Base-by-base conservation (phyloP, 2,113 vertebrate species). In the Trachemys scripta region DNA sequence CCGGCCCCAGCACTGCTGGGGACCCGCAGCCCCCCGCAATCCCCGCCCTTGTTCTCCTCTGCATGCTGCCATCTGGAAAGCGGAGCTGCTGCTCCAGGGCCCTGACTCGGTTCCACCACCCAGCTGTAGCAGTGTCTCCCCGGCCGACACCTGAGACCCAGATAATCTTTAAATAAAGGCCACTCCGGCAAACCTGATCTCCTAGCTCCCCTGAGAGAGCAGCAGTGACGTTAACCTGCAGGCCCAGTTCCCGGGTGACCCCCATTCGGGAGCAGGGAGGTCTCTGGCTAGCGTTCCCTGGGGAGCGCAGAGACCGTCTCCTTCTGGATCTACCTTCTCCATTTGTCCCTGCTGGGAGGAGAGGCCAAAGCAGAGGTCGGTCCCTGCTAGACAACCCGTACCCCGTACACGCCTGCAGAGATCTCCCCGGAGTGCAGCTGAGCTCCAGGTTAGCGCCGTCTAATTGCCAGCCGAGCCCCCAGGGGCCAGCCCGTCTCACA, bases 1-100 rank as follows among this genome's bases (percentile, higher is more conserved):
- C 22, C 56, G 2, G 56, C 19, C 51, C 53, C 53, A 54, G 53
- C 53, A 22, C 53, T 14, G 53, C 6, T 54, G 7, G 53, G 19
- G 53, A 54, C 53, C 53, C 53, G 9, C 69, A 80, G 87, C 35
- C 12, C 17, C 19, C 47, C 38, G 17, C 22, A 24, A 51, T n/a
- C 3, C n/a, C 2, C 27, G 1, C 62, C 62, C 4, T 6, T 8
- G n/a, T 19, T 1, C 47, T 85, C 22, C 54, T 38, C 2, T 1
- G 29, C 31, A 2, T 20, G 38, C 54, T 62, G n/a, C 3, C 3
- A 3, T 24, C 0, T 1, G 27, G 56, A 31, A 14, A 2, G 3
- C 11, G 29, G 31, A 11, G 27, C 8, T 49, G 85, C 51, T 7
- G 2, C 29, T 47, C 25, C 16, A 38, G 69, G 29, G 24, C 51